Evolutionary conservation across 2,888 invertebrate species (phyloP).

Genomic region (Heliothis peltigera): DNA sequence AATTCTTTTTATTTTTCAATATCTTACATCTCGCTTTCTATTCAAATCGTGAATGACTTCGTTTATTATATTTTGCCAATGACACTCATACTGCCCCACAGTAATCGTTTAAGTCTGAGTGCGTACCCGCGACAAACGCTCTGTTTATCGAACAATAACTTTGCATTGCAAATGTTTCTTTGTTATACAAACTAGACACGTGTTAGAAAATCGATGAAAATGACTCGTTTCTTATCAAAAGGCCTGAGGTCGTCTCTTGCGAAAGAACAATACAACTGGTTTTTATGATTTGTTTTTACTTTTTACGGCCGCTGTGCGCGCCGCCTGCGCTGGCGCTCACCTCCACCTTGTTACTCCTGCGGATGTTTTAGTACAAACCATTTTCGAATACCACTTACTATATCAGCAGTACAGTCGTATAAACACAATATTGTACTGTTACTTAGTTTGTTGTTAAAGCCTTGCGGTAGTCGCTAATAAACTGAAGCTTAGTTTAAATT

Average conservation of each 20-base stretch:
- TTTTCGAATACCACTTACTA: slow-evolving; percentile 47
- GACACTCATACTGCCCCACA: slow-evolving; percentile 36
- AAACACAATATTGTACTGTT: slow-evolving; percentile 32
- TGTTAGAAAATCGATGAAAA: slow-evolving; percentile 79
- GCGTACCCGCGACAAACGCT: slow-evolving; percentile 55
- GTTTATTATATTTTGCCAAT: slow-evolving; percentile 62
- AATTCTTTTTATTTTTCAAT: slow-evolving; percentile 68
- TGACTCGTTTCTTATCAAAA: slow-evolving; percentile 79
- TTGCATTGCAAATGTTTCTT: slow-evolving; percentile 69
- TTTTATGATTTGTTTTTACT: slow-evolving; percentile 84
- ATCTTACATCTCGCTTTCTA: slow-evolving; percentile 78
- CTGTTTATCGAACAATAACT: slow-evolving; percentile 65
- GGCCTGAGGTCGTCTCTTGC: slow-evolving; percentile 76
- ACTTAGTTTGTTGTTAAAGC: slow-evolving; percentile 22
- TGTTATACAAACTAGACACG: slow-evolving; percentile 69
- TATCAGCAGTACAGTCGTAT: slow-evolving; percentile 27
- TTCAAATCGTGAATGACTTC: slow-evolving; percentile 70
- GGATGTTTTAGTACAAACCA: slow-evolving; percentile 73
- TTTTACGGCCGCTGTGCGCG: slow-evolving; percentile 71
- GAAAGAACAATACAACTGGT: slow-evolving; percentile 87
- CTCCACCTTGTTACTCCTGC: slow-evolving; percentile 69
- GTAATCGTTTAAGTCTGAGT: slow-evolving; percentile 47
- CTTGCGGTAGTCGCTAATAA: slow-evolving; percentile 14
- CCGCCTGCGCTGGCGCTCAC: slow-evolving; percentile 60
- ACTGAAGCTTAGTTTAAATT: slow-evolving; percentile 12